phyloP scores from a whole-genome alignment of 2,797 vertebrate genomes.

The Anniella stebbinsi region DNA sequence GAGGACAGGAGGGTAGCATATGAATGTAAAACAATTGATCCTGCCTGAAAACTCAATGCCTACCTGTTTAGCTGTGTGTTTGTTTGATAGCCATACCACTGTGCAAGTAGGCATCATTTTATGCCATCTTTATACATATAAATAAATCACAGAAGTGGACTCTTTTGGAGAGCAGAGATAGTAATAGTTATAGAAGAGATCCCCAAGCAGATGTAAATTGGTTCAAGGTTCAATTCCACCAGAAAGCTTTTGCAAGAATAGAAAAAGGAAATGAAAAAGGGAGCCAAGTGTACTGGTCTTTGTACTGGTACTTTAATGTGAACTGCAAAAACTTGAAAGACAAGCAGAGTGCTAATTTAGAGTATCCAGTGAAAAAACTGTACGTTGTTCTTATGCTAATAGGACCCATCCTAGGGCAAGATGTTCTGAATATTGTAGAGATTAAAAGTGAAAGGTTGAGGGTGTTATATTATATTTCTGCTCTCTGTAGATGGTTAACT shows the following conservation, averaged over 20 bases:
- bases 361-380: neutral
- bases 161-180: neutral
- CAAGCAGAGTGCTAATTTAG: neutral
- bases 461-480: neutral
- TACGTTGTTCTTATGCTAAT: conserved; percentile 1
- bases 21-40: neutral
- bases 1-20: neutral
- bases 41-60: neutral
- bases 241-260: neutral
- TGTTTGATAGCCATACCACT: neutral
- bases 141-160: neutral
- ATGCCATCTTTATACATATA: neutral
- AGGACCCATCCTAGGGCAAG: neutral
- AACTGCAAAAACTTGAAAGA: neutral
- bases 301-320: neutral
- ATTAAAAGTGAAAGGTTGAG: neutral
- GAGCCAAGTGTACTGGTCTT: neutral
- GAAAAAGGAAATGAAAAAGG: too few species aligned
- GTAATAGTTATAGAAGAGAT: neutral
- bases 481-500: neutral
- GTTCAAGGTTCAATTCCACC: neutral
- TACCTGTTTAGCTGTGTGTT: neutral
- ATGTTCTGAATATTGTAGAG: neutral
- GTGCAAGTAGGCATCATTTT: neutral
- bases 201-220: neutral